These are phyloP conservation scores for Tapirus indicus DNA, from an alignment of 2,797 vertebrate genomes.

Conservation along the genomic window DNA sequence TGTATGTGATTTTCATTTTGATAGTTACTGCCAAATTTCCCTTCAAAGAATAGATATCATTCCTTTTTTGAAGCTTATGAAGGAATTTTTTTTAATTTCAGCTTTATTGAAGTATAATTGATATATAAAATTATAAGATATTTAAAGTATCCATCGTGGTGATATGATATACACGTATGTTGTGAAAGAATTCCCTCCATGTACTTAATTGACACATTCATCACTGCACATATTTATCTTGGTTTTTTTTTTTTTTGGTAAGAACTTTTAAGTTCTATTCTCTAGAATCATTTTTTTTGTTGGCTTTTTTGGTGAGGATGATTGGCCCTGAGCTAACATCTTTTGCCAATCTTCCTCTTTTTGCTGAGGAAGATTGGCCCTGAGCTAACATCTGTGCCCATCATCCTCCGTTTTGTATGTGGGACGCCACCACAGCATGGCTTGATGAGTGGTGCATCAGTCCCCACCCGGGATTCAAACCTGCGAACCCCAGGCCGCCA, in stretches of 20 bases:
- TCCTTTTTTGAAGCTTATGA: not conserved
- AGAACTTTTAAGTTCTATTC: not conserved
- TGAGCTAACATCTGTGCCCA: too few species aligned
- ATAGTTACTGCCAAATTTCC: not conserved
- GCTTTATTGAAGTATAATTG: not conserved
- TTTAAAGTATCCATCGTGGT: not conserved
- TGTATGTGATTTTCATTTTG: slow-evolving; percentile 18
- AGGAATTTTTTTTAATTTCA: not conserved
- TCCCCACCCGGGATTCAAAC: too few species aligned
- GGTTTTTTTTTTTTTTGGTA: not conserved
- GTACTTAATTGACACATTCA: not conserved
- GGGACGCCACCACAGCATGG: too few species aligned
- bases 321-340: too few species aligned
- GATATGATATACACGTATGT: not conserved
- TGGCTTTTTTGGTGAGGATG: too few species aligned
- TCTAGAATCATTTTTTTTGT: too few species aligned
- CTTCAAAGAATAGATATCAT: slow-evolving; percentile 11
- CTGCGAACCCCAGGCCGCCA: too few species aligned
- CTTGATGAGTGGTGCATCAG: too few species aligned
- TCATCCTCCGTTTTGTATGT: too few species aligned
- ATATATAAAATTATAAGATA: not conserved
- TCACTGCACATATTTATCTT: not conserved
- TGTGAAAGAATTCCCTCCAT: not conserved
- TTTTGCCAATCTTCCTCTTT: too few species aligned
- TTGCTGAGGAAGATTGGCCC: too few species aligned